Percentiles rank a stretch among this genome's conserved stretches.
Conservation (phyloP, 2,113 vertebrate genomes). For the Nannospalax galili region DNA sequence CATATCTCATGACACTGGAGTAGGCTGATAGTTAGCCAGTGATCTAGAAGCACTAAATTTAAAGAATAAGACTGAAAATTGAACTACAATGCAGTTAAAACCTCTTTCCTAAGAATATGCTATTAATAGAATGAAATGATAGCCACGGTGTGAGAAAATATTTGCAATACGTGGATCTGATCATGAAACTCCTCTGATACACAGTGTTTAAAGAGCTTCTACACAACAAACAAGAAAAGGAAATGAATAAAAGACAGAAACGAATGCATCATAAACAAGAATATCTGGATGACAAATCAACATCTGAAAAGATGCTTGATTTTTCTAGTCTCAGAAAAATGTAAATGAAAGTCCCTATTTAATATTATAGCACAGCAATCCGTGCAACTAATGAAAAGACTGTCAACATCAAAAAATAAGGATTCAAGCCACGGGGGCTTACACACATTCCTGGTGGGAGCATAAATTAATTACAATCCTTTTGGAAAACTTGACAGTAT, state of each 20-base stretch:
- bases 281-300: not conserved
- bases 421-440: not conserved
- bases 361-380: not conserved
- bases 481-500: not conserved
- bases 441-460: not conserved
- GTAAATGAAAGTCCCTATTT: not conserved
- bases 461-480: not conserved
- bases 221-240: not conserved
- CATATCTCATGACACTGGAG: not conserved
- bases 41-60: not conserved
- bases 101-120: not conserved
- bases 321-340: not conserved
- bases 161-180: not conserved
- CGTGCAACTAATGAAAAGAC: not conserved
- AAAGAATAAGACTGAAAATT: not conserved
- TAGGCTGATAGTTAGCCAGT: not conserved
- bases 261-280: not conserved
- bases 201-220: not conserved
- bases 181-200: not conserved
- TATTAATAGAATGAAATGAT: constrained; percentile 26
- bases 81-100: not conserved
- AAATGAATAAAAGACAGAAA: constrained; percentile 10
- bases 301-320: not conserved
- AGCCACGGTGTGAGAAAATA: not conserved
- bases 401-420: not conserved